Evolutionary conservation across 2,797 vertebrate species (phyloP).

Genomic region (Parambassis ranga): DNA sequence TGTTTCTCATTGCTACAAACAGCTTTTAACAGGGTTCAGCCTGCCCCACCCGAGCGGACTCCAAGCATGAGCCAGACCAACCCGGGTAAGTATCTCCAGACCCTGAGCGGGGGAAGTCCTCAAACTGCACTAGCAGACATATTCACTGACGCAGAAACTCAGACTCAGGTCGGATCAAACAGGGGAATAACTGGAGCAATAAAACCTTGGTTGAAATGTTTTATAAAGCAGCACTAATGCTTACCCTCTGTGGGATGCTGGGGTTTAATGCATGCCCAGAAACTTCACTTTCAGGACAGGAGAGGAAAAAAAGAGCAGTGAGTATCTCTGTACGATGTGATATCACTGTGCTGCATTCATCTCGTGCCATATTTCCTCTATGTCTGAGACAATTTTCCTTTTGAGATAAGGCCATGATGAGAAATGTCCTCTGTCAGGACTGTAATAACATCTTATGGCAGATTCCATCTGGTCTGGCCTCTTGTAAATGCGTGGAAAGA

Average conservation of each 20-base stretch:
- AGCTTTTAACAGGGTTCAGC: conserved; percentile 82
- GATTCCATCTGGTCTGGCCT: conserved; percentile 56
- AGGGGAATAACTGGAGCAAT: neutral
- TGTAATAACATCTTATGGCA: conserved; percentile 49
- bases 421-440: conserved; percentile 44
- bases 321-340: neutral
- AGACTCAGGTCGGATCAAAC: conserved; percentile 43
- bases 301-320: neutral
- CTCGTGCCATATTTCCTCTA: conserved; percentile 2
- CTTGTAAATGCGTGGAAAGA: conserved; percentile 50
- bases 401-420: conserved; percentile 43
- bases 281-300: conserved; percentile 2
- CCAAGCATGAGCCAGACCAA: conserved; percentile 71
- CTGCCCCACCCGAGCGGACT: conserved; percentile 68
- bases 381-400: conserved; percentile 6
- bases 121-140: conserved; percentile 1
- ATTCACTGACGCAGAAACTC: neutral
- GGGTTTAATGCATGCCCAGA: conserved; percentile 4
- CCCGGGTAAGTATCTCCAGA: conserved; percentile 79
- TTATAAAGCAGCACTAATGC: conserved; percentile 50
- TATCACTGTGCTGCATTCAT: conserved; percentile 9
- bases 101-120: conserved; percentile 2
- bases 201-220: conserved; percentile 35
- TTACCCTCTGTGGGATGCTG: conserved; percentile 32
- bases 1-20: conserved; percentile 63